Conservation (phyloP, 2,113 vertebrate genomes). For the Pionites leucogaster region DNA sequence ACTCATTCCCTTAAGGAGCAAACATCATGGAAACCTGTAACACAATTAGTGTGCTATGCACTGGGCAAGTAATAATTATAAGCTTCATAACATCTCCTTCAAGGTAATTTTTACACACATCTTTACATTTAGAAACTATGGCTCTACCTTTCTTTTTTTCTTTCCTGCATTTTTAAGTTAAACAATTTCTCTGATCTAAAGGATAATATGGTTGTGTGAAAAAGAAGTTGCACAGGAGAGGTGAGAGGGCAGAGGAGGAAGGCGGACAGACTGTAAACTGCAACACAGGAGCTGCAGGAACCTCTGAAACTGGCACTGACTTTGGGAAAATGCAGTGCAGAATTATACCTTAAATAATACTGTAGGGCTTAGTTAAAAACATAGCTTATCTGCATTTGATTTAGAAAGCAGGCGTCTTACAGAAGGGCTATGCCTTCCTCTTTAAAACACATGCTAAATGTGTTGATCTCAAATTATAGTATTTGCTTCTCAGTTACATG, state of each 20-base stretch:
- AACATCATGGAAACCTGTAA: background rate
- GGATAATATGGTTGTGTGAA: background rate
- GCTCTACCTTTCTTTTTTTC: background rate
- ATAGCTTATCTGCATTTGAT: background rate
- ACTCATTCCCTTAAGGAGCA: background rate
- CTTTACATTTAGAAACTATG: background rate
- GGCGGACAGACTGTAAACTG: background rate
- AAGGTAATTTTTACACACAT: background rate
- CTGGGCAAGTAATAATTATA: background rate
- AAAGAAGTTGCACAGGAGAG: background rate
- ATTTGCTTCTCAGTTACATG: slow-evolving; percentile 20
- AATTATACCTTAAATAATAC: background rate
- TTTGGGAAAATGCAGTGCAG: background rate
- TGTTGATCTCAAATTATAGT: background rate
- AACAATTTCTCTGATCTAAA: background rate
- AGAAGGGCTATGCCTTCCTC: background rate
- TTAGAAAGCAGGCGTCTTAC: background rate
- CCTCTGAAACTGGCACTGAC: background rate
- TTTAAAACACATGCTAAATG: background rate
- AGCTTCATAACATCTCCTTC: background rate
- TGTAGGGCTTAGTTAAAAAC: background rate
- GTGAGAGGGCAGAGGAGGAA: background rate
- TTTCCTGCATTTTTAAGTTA: background rate
- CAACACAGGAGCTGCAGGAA: background rate
- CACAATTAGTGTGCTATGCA: fast-evolving